Evolutionary conservation across 2,888 invertebrate species (phyloP).

Genomic region (Scaeva pyrastri): DNA sequence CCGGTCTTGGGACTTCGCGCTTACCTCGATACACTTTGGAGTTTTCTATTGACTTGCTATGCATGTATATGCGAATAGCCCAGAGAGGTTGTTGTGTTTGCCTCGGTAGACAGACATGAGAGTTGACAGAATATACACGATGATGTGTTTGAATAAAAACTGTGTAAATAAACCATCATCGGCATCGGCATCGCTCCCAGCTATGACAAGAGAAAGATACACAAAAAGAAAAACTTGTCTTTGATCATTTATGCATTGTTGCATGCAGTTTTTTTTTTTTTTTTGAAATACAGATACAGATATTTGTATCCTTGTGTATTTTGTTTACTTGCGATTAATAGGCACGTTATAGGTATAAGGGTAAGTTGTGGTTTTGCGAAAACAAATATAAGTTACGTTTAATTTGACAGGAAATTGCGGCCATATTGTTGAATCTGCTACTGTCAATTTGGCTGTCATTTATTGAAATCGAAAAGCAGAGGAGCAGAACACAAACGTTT

Average conservation of each 20-base stretch:
- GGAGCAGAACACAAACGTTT: too few relatives aligned
- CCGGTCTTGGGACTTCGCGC: too few relatives aligned
- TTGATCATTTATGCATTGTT: conserved; percentile 73
- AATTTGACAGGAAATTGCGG: background rate
- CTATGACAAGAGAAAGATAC: conserved; percentile 62
- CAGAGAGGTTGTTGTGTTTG: conserved; percentile 55
- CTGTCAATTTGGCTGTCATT: too few relatives aligned
- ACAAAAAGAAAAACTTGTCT: conserved; percentile 42
- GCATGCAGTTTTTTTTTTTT: conserved; percentile 65
- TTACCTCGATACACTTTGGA: conserved; percentile 61
- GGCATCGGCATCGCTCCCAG: conserved; percentile 62
- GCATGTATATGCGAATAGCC: too few relatives aligned
- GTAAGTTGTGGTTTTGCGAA: background rate
- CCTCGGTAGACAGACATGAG: conserved; percentile 28
- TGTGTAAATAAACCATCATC: conserved; percentile 74
- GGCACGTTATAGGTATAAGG: too few relatives aligned
- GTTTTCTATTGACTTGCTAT: conserved; percentile 63
- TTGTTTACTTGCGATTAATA: background rate
- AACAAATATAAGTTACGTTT: background rate
- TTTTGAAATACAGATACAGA: conserved; percentile 1
- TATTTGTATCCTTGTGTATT: background rate
- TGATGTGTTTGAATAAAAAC: conserved; percentile 68
- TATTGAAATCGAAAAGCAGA: too few relatives aligned
- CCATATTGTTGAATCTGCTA: too few relatives aligned
- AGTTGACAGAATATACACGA: background rate